Evolutionary conservation across 2,888 invertebrate genomes (phyloP), one percentile per base, ranked within the genome.

Genomic region (Drosophila prolongata): DNA sequence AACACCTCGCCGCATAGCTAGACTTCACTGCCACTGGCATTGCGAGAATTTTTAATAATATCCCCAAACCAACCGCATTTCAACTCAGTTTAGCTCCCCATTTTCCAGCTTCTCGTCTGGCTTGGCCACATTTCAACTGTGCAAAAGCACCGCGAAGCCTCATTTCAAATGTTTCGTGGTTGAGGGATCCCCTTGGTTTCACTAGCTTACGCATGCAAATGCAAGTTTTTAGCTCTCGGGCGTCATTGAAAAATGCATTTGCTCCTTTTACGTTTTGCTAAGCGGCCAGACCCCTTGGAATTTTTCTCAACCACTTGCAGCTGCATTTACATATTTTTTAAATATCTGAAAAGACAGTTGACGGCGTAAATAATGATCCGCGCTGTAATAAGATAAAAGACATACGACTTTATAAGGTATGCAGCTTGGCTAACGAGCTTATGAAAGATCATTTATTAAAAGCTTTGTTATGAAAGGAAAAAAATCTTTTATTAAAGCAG

Each of bases 21-120:
- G 40, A 59, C 55, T 59, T 42, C 42, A 59, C 58, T 42, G 58
- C 54, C 58, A 59, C 55, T 57, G 53, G 30, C 77, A 75, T 71
- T 56, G 66, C 64, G 73, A 54, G 80, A 85, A 87, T 85, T 82
- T 85, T 78, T 78, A 83, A 85, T 87, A 83, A 81, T 77, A 77
- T 53, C 52, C 71, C 47, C 14, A 54, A 65, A 46, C 40, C 27
- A 77, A 76, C 87, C 83, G 56, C 83, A 85, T 80, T 87, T 80
- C 75, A 77, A 72, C 76, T 70, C 69, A 66, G 56, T 73, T 64
- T 61, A 62, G 40, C 40, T 65, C 70, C 52, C 54, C 65, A 67
- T 68, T 44, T 50, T 50, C 40, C 47, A 71, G 76, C 37, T 52
- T 62, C 40, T 35, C n/a, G 13, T 43, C 16, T 16, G 10, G 13